Percentiles rank a stretch among this genome's conserved stretches.
These are phyloP conservation scores for Hyperoodon ampullatus DNA, from an alignment of 2,113 vertebrate species.

Conservation along the genomic window DNA sequence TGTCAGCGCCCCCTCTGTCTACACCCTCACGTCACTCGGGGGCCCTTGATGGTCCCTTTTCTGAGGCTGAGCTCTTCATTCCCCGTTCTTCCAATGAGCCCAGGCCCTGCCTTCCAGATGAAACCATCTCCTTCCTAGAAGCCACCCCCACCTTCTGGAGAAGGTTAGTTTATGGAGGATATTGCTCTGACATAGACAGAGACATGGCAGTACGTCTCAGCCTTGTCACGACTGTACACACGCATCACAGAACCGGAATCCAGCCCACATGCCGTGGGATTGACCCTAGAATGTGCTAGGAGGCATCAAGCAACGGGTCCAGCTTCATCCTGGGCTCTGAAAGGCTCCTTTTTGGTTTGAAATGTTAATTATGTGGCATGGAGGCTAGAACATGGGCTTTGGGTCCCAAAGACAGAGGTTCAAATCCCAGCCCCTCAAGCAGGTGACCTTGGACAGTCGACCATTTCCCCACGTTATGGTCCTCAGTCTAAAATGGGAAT, in stretches of 20 bases:
- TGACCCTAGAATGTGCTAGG: background rate
- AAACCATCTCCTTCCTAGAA: background rate
- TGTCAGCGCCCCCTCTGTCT: background rate
- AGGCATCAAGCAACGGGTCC: accelerated
- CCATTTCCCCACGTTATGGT: background rate
- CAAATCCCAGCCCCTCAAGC: background rate
- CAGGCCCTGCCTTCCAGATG: background rate
- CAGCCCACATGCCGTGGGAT: accelerated
- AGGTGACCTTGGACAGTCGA: background rate
- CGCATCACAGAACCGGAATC: background rate
- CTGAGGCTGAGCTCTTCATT: accelerated
- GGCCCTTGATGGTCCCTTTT: background rate
- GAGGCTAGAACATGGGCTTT: background rate
- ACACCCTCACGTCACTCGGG: accelerated
- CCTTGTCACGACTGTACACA: accelerated
- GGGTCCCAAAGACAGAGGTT: background rate
- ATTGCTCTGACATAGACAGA: accelerated
- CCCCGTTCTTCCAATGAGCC: background rate
- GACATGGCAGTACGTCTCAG: accelerated
- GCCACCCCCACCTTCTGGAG: background rate
- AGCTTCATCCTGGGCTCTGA: background rate
- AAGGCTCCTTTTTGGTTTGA: background rate
- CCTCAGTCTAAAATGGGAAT: background rate
- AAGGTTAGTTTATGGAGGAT: background rate
- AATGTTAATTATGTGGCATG: background rate